Conservation (phyloP, 2,797 vertebrate species). For the Xenopus petersii region DNA sequence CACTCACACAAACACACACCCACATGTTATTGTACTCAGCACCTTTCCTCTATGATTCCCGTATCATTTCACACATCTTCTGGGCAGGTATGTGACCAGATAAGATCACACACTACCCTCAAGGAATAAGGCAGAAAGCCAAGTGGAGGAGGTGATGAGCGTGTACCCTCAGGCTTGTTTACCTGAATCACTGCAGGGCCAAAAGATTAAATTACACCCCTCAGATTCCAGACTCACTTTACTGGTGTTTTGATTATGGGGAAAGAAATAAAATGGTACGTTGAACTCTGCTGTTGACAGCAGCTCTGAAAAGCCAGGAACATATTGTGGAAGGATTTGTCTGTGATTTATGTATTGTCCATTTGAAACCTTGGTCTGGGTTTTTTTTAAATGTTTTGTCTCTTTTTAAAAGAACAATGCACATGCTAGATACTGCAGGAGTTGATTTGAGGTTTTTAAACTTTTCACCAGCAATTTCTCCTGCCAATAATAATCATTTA, state of each 20-base stretch:
- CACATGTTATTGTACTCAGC: neutral
- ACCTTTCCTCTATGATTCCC: conserved; percentile 19
- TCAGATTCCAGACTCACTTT: conserved; percentile 36
- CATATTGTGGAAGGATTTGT: neutral
- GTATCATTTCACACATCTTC: conserved; percentile 35
- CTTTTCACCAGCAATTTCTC: too few relatives aligned
- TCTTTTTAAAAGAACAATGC: too few relatives aligned
- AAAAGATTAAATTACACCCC: conserved; percentile 28
- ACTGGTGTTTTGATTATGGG: conserved; percentile 36
- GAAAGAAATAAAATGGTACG: conserved; percentile 12
- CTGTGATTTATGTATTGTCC: neutral
- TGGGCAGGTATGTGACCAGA: conserved; percentile 46
- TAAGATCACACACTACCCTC: conserved; percentile 40
- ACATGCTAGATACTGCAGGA: too few relatives aligned
- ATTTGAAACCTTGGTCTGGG: neutral
- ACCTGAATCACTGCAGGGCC: conserved; percentile 31
- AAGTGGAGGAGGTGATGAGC: conserved; percentile 1
- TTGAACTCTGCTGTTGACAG: conserved; percentile 24
- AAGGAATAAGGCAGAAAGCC: conserved; percentile 51
- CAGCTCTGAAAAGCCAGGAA: neutral
- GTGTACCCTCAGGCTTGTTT: conserved; percentile 10
- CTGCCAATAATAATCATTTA: too few relatives aligned
- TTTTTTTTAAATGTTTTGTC: too few relatives aligned
- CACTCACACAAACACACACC: too few relatives aligned
- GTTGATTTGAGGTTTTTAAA: too few relatives aligned